Evolutionary conservation across 2,113 vertebrate genomes (phyloP).

Genomic region (Saguinus imperator): DNA sequence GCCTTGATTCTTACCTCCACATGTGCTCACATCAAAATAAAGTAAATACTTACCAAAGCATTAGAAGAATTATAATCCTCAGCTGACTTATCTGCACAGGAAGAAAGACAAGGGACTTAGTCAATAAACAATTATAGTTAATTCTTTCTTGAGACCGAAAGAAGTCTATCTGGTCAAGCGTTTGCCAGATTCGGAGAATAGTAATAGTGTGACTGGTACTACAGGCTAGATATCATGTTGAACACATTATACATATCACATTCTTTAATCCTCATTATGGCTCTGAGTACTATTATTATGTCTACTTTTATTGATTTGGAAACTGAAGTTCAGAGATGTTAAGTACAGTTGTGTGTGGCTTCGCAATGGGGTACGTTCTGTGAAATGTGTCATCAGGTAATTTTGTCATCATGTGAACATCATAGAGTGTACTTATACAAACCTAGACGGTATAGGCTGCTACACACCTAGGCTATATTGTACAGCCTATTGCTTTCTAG

Average conservation of each 20-base stretch:
- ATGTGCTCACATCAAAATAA: not conserved
- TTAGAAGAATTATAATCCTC: slow-evolving; percentile 93
- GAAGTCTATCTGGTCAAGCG: not conserved
- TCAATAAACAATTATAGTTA: slow-evolving; percentile 20
- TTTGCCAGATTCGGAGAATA: slow-evolving; percentile 15
- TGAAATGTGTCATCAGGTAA: not conserved
- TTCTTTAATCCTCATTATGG: not conserved
- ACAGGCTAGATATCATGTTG: not conserved
- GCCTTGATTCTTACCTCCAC: not conserved
- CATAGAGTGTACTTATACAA: not conserved
- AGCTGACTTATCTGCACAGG: slow-evolving; percentile 91
- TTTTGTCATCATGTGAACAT: not conserved
- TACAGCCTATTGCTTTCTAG: not conserved
- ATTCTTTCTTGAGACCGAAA: not conserved
- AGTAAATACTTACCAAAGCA: slow-evolving; percentile 87
- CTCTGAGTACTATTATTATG: not conserved
- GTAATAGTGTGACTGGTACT: not conserved
- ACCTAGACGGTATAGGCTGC: not conserved
- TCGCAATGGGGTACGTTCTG: not conserved
- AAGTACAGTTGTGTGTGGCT: not conserved
- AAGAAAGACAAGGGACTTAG: slow-evolving; percentile 47
- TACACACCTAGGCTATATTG: not conserved
- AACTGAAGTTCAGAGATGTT: slow-evolving; percentile 20
- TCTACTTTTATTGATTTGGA: slow-evolving; percentile 2
- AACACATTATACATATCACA: not conserved